A percentile compares a stretch with the other conserved stretches of the same genome.
phyloP scores from a whole-genome alignment of 2,888 invertebrate genomes.

The Slavum lentiscoides region DNA sequence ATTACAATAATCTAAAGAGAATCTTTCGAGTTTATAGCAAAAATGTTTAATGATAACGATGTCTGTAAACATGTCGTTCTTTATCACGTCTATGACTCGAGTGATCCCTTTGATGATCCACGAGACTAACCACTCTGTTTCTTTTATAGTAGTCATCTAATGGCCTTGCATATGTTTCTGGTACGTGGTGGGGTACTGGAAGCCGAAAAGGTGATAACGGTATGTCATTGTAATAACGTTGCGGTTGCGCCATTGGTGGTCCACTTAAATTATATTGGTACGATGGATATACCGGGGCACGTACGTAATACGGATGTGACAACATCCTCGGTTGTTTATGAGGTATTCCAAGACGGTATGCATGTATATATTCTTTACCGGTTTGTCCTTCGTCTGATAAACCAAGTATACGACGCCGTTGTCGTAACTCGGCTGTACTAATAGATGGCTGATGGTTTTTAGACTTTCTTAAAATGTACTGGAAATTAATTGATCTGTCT shows the following conservation, averaged over 20 bases:
- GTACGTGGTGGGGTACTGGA: constrained; percentile 14
- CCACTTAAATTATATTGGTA: constrained; percentile 44
- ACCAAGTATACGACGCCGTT: constrained; percentile 39
- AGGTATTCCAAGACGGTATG: constrained; percentile 25
- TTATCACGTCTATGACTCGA: constrained; percentile 32
- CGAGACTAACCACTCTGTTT: constrained; percentile 21
- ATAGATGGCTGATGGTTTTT: constrained; percentile 65
- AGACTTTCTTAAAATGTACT: constrained; percentile 81
- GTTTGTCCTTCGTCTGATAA: constrained; percentile 43
- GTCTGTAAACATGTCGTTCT: constrained; percentile 17
- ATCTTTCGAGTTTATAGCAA: background rate
- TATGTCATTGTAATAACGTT: constrained; percentile 41
- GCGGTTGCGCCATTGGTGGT: constrained; percentile 28
- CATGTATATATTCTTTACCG: constrained; percentile 28
- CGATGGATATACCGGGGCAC: constrained; percentile 18
- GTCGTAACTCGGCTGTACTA: constrained; percentile 51
- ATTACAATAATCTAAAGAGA: constrained; percentile 36
- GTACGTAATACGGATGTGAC: constrained; percentile 48
- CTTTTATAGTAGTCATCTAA: constrained; percentile 41
- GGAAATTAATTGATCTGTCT: constrained; percentile 87
- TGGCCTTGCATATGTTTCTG: constrained; percentile 33
- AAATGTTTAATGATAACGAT: constrained; percentile 36
- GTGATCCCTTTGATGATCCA: constrained; percentile 14
- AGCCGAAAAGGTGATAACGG: constrained; percentile 23
- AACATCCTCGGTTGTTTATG: constrained; percentile 46